phyloP scores from a whole-genome alignment of 37 sponge, comb jelly and placozoan species.

The Mnemiopsis leidyi region DNA sequence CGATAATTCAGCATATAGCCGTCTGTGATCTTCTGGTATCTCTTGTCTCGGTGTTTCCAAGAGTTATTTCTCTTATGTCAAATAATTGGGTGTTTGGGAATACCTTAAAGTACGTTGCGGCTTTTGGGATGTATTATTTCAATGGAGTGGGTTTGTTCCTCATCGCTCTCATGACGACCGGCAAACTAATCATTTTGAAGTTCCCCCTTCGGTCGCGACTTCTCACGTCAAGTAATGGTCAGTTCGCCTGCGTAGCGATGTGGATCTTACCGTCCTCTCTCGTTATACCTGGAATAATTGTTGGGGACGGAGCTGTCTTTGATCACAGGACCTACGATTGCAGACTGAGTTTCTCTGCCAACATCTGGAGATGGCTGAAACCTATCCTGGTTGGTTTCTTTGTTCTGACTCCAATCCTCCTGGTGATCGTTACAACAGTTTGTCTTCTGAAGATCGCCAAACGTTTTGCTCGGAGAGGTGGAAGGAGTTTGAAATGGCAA shows the following conservation, averaged over 20 bases:
- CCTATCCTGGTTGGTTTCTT: background rate
- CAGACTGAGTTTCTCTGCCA: background rate
- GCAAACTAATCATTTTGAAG: too few relatives aligned
- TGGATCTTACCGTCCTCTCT: background rate
- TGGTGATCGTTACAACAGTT: background rate
- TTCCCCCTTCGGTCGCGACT: background rate
- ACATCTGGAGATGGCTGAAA: background rate
- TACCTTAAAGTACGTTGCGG: too few relatives aligned
- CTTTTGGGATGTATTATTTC: too few relatives aligned
- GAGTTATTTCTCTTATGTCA: too few relatives aligned
- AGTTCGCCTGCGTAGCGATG: background rate
- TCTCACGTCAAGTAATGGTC: background rate
- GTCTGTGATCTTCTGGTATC: too few relatives aligned
- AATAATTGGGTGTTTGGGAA: too few relatives aligned
- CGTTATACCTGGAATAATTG: background rate
- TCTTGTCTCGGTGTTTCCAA: too few relatives aligned
- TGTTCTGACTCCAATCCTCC: background rate
- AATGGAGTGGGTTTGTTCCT: too few relatives aligned
- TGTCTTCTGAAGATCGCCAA: background rate
- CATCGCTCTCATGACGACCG: too few relatives aligned
- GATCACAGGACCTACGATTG: slow-evolving; percentile 15
- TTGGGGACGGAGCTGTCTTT: background rate
- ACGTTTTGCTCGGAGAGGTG: background rate
- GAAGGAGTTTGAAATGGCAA: background rate
- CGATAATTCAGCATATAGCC: too few relatives aligned